Conservation (phyloP, 37 sponge, comb jelly and placozoan genomes). For the Tethya wilhelma region DNA sequence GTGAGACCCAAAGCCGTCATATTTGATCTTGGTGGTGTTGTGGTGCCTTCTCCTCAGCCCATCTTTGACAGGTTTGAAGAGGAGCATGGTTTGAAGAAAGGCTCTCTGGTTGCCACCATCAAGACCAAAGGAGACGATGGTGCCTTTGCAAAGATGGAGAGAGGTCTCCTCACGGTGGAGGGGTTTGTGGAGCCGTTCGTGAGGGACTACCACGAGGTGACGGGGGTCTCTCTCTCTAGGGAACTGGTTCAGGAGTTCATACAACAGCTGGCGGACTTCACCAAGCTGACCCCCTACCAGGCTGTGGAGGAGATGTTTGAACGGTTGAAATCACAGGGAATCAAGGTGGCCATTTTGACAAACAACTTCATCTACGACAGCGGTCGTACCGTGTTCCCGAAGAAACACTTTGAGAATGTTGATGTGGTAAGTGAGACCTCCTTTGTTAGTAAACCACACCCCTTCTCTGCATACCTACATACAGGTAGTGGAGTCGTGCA, state of each 20-base stretch:
- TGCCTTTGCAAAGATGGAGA: constrained; percentile 59
- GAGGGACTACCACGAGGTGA: constrained; percentile 17
- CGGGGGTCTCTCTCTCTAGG: background rate
- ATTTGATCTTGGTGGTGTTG: constrained; percentile 80
- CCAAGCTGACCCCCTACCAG: constrained; percentile 4
- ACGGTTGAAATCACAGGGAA: constrained; percentile 12
- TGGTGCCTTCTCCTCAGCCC: constrained; percentile 61
- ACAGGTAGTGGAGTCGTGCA: constrained; percentile 61
- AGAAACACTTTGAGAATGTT: constrained; percentile 12
- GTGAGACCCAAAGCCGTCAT: constrained; percentile 72
- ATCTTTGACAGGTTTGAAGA: constrained; percentile 55
- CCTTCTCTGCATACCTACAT: background rate
- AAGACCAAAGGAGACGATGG: constrained; percentile 50
- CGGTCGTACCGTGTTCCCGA: constrained; percentile 45
- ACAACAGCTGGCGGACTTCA: constrained; percentile 12
- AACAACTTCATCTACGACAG: constrained; percentile 58
- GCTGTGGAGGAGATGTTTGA: constrained; percentile 35
- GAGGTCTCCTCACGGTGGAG: constrained; percentile 58
- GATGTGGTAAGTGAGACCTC: constrained; percentile 48
- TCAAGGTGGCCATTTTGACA: constrained; percentile 68
- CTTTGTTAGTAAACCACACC: background rate
- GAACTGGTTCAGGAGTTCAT: constrained; percentile 37
- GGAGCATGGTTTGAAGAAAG: constrained; percentile 29
- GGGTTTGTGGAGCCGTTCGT: constrained; percentile 45
- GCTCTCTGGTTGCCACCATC: constrained; percentile 51